Conservation (phyloP, 2,888 invertebrate species). For the Troilus luridus region DNA sequence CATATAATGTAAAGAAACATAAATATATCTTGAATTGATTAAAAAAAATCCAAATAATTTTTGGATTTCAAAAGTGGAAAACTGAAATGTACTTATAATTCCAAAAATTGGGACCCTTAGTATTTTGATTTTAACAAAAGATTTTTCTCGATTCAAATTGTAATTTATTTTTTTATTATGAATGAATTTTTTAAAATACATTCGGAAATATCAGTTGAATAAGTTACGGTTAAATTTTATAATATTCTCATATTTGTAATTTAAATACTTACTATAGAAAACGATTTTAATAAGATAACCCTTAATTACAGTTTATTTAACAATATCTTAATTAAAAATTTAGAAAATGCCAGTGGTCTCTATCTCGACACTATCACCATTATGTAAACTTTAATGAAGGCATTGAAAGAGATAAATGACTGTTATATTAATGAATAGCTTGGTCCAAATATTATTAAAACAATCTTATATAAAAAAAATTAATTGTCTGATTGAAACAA, state of each 20-base stretch:
- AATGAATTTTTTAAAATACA: too few relatives aligned
- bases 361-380: constrained; percentile 9
- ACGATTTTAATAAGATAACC: not conserved
- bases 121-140: too few relatives aligned
- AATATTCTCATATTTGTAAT: too few relatives aligned
- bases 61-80: too few relatives aligned
- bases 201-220: too few relatives aligned
- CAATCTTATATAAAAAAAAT: not conserved
- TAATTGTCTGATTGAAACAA: not conserved
- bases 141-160: too few relatives aligned
- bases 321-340: constrained; percentile 20
- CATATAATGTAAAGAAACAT: too few relatives aligned
- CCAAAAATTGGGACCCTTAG: too few relatives aligned
- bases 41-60: too few relatives aligned
- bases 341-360: not conserved
- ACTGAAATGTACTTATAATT: too few relatives aligned
- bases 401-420: constrained; percentile 19
- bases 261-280: not conserved
- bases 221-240: not conserved
- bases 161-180: too few relatives aligned
- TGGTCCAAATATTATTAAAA: not conserved
- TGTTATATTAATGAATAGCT: not conserved
- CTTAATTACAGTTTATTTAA: constrained; percentile 1
- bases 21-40: too few relatives aligned
- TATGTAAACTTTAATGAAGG: constrained; percentile 29